phyloP scores from a whole-genome alignment of 1,140 invertebrate genomes.

The Tetranychus cinnabarinus region DNA sequence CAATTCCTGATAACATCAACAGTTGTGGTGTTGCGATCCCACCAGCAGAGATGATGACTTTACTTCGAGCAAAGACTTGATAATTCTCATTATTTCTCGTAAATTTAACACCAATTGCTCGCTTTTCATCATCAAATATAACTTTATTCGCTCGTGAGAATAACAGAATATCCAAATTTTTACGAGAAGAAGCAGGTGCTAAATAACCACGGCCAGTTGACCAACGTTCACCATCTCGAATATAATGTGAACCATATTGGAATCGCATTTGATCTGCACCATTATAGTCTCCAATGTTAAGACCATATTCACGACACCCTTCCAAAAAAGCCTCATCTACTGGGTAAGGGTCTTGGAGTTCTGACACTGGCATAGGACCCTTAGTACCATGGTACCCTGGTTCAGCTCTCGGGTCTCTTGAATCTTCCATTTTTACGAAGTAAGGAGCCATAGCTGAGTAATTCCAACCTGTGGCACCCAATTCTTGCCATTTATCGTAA shows the following conservation, averaged over 20 bases:
- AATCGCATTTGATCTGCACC: slow-evolving; percentile 45
- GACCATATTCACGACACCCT: slow-evolving; percentile 51
- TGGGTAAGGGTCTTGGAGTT: slow-evolving; percentile 51
- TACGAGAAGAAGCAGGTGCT: slow-evolving; percentile 23
- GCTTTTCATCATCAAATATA: slow-evolving; percentile 47
- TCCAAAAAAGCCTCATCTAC: slow-evolving; percentile 53
- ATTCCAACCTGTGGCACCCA: slow-evolving; percentile 50
- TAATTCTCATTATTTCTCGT: slow-evolving; percentile 27
- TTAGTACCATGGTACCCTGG: slow-evolving; percentile 47
- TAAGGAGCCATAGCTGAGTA: slow-evolving; percentile 32
- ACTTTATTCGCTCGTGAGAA: slow-evolving; percentile 52
- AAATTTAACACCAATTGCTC: slow-evolving; percentile 50
- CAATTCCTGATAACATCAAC: too few relatives aligned
- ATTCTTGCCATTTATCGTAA: slow-evolving; percentile 58
- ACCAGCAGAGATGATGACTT: too few relatives aligned
- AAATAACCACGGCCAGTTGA: slow-evolving; percentile 71
- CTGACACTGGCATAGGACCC: slow-evolving; percentile 59
- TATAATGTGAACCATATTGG: slow-evolving; percentile 30
- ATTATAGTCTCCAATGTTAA: slow-evolving; percentile 53
- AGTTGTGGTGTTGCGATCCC: too few relatives aligned
- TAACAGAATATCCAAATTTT: slow-evolving; percentile 62
- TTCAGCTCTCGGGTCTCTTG: neutral
- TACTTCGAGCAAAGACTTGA: too few relatives aligned
- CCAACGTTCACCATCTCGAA: slow-evolving; percentile 52
- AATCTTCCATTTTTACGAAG: slow-evolving; percentile 25